Evolutionary conservation across 2,113 vertebrate genomes (phyloP), one percentile per base, ranked within the genome.

Genomic region (Callithrix jacchus): DNA sequence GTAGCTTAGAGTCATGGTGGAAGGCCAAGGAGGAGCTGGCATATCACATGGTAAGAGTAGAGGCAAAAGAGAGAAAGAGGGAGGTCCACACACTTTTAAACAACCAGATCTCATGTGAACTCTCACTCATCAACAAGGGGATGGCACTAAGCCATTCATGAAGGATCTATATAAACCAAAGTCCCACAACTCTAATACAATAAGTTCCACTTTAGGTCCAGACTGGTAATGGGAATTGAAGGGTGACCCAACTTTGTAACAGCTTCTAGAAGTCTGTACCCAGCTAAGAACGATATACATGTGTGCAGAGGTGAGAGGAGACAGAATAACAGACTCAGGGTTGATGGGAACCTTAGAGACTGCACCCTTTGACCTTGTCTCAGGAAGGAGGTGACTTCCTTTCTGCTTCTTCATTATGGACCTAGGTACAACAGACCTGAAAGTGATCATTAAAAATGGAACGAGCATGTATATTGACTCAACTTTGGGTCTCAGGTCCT

Each of bases 401-500:
- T 0, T 79, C 83, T 35, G 1, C 14, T 91, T 74, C 96, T 97
- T 93, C 61, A 40, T 4, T 80, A 95, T 81, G 6, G 95, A 97
- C 76, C 71, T 23, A 89, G 80, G 56, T 87, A 87, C 70, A 40
- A 91, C 25, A 93, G 79, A 96, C 74, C 96, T 87, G 76, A 30
- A 52, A 73, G 49, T 35, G 93, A 93, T 42, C 95, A 94, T 95
- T 94, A 95, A 95, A 97, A 97, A 94, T 84, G 90, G 85, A 95
- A 97, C 61, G 79, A 97, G 89, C 73, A 64, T 91, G 10, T 16
- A 0, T 74, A 64, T 3, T 70, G 47, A 94, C 92, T 81, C 95
- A 96, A 85, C 80, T 96, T 97, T 83, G 52, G 96, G 95, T 68
- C 81, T 89, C 96, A 64, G 5, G 93, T 96, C 97, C 94, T 92